Evolutionary conservation across 2,113 vertebrate species (phyloP).

Genomic region (Abramis brama): DNA sequence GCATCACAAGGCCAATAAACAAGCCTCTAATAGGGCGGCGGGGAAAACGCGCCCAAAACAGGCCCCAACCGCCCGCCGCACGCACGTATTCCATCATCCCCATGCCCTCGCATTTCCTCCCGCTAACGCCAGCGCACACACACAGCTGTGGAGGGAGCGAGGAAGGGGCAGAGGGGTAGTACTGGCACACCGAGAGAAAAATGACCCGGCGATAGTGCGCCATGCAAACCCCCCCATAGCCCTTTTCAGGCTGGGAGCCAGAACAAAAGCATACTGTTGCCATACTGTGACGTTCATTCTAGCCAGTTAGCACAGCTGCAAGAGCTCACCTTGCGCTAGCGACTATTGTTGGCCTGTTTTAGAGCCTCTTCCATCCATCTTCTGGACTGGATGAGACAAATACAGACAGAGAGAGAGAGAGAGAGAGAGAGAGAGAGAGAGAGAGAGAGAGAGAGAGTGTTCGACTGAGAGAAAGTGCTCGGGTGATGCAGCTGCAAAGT

Average conservation of each 20-base stretch:
- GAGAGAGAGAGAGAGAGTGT: conserved; percentile 43
- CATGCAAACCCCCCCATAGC: conserved; percentile 86
- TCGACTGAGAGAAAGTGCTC: conserved; percentile 59
- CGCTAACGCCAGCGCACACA: conserved; percentile 86
- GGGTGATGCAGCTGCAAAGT: conserved; percentile 84
- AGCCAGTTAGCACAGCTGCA: conserved; percentile 76
- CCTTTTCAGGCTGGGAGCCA: conserved; percentile 96
- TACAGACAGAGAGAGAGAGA: conserved; percentile 81
- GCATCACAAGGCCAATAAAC: conserved; percentile 99
- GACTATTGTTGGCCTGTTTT: conserved; percentile 94
- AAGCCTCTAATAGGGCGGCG: conserved; percentile 92
- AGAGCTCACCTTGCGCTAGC: conserved; percentile 97
- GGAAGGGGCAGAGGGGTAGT: conserved; percentile 69
- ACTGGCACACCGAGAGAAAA: conserved; percentile 86
- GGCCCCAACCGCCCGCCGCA: conserved; percentile 91
- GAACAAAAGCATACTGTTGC: conserved; percentile 99
- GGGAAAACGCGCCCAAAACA: conserved; percentile 95
- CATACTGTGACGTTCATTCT: conserved; percentile 97
- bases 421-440: conserved; percentile 80
- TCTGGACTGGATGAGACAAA: conserved; percentile 94
- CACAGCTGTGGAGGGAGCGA: conserved; percentile 91
- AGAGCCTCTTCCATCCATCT: conserved; percentile 99
- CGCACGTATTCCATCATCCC: conserved; percentile 99
- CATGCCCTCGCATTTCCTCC: conserved; percentile 99
- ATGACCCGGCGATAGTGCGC: conserved; percentile 89